Percentiles rank a stretch among this genome's conserved stretches.
Evolutionary conservation across 2,797 vertebrate genomes (phyloP).

Genomic region (Chaetodon trifasciatus): DNA sequence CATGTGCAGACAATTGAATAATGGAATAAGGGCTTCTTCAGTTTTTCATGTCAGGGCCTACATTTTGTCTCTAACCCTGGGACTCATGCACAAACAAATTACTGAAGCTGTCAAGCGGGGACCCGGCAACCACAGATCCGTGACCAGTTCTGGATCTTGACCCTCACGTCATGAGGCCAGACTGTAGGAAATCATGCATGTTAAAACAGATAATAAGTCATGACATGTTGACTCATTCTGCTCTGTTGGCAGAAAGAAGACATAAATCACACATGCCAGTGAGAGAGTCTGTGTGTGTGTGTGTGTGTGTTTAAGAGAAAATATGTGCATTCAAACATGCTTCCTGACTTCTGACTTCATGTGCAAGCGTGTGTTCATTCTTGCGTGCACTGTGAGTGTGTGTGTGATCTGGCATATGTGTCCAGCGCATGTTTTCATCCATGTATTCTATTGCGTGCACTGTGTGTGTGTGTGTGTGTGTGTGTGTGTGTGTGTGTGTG

Average conservation of each 20-base stretch:
- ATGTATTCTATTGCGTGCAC: background rate
- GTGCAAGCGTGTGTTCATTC: constrained; percentile 31
- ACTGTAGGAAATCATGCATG: constrained; percentile 54
- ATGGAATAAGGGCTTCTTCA: constrained; percentile 23
- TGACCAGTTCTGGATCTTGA: constrained; percentile 33
- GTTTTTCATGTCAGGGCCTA: constrained; percentile 21
- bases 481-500: constrained; percentile 43
- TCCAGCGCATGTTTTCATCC: constrained; percentile 56
- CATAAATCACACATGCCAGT: constrained; percentile 63
- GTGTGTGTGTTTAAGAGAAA: constrained; percentile 8
- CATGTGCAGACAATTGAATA: constrained; percentile 32
- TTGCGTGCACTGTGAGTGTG: constrained; percentile 9
- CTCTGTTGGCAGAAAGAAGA: constrained; percentile 36
- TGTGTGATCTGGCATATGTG: constrained; percentile 24
- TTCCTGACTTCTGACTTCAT: constrained; percentile 29
- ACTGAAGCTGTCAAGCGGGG: constrained; percentile 32
- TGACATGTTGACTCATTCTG: constrained; percentile 78
- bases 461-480: constrained; percentile 18
- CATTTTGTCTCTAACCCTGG: constrained; percentile 7
- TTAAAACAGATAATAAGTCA: constrained; percentile 73
- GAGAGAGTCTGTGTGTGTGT: constrained; percentile 21
- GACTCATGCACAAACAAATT: constrained; percentile 47
- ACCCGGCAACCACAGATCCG: constrained; percentile 29
- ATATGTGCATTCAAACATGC: constrained; percentile 32
- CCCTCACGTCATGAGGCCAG: constrained; percentile 45